Conservation (phyloP, 2,113 vertebrate genomes). For the Serinus canaria region DNA sequence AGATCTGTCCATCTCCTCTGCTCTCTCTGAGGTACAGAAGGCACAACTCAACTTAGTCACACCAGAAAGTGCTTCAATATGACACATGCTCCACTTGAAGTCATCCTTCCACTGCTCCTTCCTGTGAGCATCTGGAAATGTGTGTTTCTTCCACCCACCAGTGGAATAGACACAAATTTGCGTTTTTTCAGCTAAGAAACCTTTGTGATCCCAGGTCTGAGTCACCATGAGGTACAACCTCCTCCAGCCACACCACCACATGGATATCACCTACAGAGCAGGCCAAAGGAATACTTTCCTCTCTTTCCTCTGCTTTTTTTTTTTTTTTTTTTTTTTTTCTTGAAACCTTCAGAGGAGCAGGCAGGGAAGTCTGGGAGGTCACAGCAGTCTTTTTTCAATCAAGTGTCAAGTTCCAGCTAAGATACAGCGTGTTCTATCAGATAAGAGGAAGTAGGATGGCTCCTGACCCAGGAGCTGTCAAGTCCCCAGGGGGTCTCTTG, state of each 20-base stretch:
- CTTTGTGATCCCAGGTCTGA: neutral
- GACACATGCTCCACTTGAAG: neutral
- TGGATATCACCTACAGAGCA: neutral
- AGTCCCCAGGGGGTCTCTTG: neutral
- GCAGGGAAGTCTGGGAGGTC: neutral
- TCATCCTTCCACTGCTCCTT: neutral
- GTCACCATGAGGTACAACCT: rapidly evolving
- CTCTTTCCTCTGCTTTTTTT: neutral
- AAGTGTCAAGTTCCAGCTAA: neutral
- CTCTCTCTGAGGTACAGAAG: neutral
- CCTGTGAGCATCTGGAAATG: neutral
- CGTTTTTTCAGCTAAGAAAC: neutral
- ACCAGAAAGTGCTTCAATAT: neutral
- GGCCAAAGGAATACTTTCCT: neutral
- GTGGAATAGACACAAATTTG: neutral
- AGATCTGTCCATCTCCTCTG: neutral
- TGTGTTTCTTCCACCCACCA: neutral
- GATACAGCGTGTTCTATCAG: neutral
- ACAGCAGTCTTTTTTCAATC: neutral
- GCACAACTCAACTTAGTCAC: neutral
- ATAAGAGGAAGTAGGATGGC: neutral
- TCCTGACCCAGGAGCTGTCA: neutral
- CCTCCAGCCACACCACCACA: rapidly evolving
- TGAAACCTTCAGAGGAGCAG: neutral
- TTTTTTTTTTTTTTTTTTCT: neutral